Evolutionary conservation across 1,140 invertebrate species (phyloP).

Genomic region (Globodera rostochiensis): DNA sequence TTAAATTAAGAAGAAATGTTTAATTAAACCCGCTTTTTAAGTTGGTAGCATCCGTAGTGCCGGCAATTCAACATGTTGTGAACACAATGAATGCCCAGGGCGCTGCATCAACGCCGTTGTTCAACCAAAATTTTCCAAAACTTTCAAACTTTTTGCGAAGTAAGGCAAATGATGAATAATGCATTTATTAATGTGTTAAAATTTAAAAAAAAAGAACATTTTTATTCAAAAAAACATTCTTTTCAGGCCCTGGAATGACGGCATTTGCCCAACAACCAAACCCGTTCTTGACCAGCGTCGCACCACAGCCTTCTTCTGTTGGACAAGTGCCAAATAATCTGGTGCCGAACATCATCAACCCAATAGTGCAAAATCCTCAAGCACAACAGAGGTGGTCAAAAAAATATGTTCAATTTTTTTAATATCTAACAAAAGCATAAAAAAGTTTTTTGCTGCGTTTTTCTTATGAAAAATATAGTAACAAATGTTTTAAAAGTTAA

Average conservation of each 20-base stretch:
- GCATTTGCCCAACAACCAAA: background rate
- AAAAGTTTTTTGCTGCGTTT: no score
- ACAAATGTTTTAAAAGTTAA: no score
- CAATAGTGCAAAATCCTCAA: background rate
- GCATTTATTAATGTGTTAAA: background rate
- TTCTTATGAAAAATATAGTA: no score
- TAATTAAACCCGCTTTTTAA: background rate
- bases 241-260: background rate
- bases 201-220: no score
- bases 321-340: background rate
- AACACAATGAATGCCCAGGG: background rate
- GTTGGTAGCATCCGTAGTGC: background rate
- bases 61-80: background rate
- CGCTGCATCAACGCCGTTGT: background rate
- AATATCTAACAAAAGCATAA: no score
- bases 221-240: background rate
- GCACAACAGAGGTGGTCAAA: no score
- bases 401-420: no score
- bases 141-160: background rate
- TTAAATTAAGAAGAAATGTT: no score
- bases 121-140: background rate
- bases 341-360: background rate
- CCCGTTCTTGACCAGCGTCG: background rate
- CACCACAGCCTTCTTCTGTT: background rate
- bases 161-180: background rate